Conservation (phyloP, 2,113 vertebrate species). For the Gnathonemus longibarbis region DNA sequence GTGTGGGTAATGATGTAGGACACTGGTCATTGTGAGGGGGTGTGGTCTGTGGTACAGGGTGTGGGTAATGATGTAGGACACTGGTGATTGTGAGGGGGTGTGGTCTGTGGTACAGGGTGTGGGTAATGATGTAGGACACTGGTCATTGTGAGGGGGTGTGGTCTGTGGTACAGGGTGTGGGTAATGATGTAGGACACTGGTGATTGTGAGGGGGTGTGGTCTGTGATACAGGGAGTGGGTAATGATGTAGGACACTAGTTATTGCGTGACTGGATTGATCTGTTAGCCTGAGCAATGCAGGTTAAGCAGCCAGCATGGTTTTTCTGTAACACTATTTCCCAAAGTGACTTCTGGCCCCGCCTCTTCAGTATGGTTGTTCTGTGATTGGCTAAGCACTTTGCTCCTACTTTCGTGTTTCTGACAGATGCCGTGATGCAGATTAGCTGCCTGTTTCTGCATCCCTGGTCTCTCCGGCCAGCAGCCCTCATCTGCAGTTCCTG, state of each 20-base stretch:
- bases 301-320: neutral
- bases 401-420: neutral
- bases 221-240: neutral
- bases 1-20: neutral
- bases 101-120: neutral
- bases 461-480: neutral
- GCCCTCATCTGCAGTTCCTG: neutral
- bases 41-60: no score
- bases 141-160: neutral
- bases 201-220: neutral
- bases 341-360: neutral
- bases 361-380: neutral
- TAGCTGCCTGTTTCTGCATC: neutral
- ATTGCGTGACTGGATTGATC: neutral
- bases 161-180: neutral
- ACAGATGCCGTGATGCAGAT: neutral
- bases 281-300: neutral
- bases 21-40: no score
- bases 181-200: no score
- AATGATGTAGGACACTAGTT: neutral
- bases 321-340: neutral
- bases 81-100: neutral
- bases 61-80: neutral
- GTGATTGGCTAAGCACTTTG: neutral
- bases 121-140: neutral